Base-by-base conservation (phyloP, 2,113 vertebrate genomes). In the Uropsilus gracilis region DNA sequence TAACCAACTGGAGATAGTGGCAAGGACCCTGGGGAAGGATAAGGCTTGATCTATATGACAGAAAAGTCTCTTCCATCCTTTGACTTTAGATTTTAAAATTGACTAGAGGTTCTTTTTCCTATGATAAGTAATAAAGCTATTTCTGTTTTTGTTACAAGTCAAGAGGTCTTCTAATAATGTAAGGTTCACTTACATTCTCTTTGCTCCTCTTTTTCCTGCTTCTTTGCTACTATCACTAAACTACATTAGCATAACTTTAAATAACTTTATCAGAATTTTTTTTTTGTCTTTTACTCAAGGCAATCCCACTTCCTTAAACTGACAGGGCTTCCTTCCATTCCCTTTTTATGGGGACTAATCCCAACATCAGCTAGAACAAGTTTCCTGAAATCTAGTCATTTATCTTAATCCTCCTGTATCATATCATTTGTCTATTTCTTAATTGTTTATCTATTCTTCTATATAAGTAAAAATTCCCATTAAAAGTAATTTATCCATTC, bases 31-130 rank as follows among this genome's bases (percentile, higher is more conserved):
- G 28, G 46, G 24, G 66, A 22, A 81, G 66, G 17, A 48, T 4
- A 71, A 3, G 28, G 34, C n/a, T 22, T 82, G 83, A 80, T 17
- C 32, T 76, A 7, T 64, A 5, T 68, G 34, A 82, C 37, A 39
- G 6, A 39, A 16, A 64, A 37, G 5, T 77, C 30, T 37, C 78
- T 91, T 69, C 68, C 46, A 8, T 84, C 18, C 39, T 83, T 64
- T 76, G 64, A 88, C 55, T 61, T 94, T 37, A 80, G 22, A 55
- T 53, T 18, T 5, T 5, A 53, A 16, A 96, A 37, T 61, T 57
- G 13, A 93, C 14, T 69, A 28, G 42, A 84, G 11, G 77, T 91
- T 82, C 26, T 86, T 90, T 93, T 76, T 66, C 26, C 34, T 91
- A 1, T 71, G 14, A 13, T 48, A 93, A 86, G 12, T 78, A 64